A percentile compares a stretch with the other conserved stretches of the same genome.
Evolutionary conservation across 1,140 invertebrate genomes (phyloP).

Genomic region (Drosophila neocordata): DNA sequence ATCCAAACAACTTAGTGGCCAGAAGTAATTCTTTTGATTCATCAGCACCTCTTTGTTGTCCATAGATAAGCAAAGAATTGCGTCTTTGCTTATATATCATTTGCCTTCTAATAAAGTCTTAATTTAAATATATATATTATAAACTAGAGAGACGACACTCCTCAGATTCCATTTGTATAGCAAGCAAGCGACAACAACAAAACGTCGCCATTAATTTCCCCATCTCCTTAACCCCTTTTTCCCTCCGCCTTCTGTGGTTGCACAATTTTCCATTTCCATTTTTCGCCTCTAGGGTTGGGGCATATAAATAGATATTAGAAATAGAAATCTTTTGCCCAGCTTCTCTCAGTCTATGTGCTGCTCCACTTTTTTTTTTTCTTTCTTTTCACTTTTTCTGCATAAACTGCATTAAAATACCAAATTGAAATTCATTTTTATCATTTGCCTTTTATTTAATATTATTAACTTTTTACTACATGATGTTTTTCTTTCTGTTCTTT

Average conservation of each 20-base stretch:
- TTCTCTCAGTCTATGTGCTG: conserved; percentile 9
- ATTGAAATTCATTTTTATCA: conserved; percentile 37
- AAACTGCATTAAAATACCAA: conserved; percentile 29
- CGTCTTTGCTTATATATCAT: neutral
- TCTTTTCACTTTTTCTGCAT: conserved; percentile 17
- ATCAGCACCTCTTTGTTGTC: neutral
- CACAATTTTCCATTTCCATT: conserved; percentile 55
- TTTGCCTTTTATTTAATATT: conserved; percentile 45
- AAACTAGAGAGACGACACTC: neutral
- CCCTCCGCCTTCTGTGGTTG: conserved; percentile 29
- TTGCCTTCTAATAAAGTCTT: neutral
- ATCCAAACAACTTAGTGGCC: too few relatives aligned
- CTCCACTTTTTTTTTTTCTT: conserved; percentile 20
- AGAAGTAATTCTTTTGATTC: neutral
- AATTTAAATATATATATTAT: neutral
- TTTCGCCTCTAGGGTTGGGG: conserved; percentile 57
- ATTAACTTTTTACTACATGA: conserved; percentile 47
- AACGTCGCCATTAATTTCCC: neutral
- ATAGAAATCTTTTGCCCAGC: conserved; percentile 37
- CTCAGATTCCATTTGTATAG: neutral
- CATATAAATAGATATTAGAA: conserved; percentile 47
- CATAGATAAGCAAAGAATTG: neutral
- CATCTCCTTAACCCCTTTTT: conserved; percentile 5
- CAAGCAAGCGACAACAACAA: neutral
- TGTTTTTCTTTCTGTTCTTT: conserved; percentile 41